Conservation (phyloP, 2,113 vertebrate species). For the Eidolon helvum region DNA sequence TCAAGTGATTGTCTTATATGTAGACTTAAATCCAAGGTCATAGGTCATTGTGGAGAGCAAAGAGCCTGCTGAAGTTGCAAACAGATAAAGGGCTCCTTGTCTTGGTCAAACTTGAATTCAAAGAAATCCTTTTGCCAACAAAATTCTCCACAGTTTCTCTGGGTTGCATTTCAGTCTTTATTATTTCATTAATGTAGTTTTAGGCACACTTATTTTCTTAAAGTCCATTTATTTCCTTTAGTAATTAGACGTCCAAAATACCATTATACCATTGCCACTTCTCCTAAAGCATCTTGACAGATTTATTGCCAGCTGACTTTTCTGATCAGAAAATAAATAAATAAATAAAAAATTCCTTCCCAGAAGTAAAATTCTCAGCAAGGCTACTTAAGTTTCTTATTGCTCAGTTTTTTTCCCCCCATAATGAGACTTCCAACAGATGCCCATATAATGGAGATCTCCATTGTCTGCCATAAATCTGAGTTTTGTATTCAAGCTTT, state of each 20-base stretch:
- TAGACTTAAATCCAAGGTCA: neutral
- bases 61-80: neutral
- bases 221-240: neutral
- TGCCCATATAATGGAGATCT: neutral
- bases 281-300: neutral
- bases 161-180: neutral
- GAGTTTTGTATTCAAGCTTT: neutral
- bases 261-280: neutral
- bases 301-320: neutral
- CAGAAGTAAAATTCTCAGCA: constrained; percentile 12
- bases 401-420: neutral
- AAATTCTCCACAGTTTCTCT: neutral
- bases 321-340: neutral
- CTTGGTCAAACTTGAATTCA: neutral
- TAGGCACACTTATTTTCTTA: neutral
- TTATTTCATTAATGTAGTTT: constrained; percentile 25
- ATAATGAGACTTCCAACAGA: neutral
- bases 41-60: neutral
- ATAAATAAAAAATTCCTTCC: neutral
- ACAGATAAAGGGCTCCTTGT: neutral
- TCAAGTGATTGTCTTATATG: neutral
- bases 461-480: neutral
- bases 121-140: constrained; percentile 1
- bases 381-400: neutral
- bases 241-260: neutral